Evolutionary conservation across 2,797 vertebrate genomes (phyloP).

Genomic region (Syngnathus acus): DNA sequence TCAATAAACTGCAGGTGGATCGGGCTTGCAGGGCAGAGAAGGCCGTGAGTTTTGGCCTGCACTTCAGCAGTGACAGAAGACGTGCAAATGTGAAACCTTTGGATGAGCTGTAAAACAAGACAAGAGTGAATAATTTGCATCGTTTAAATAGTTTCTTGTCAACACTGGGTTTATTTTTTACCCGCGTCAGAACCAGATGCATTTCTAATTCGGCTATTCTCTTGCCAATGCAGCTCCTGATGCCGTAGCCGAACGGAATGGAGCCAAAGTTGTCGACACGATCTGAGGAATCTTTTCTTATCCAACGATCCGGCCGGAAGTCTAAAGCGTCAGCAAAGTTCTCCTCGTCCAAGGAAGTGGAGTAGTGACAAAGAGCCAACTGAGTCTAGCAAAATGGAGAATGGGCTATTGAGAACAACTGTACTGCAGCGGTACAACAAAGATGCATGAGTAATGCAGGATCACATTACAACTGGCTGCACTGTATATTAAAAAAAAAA

Average conservation of each 20-base stretch:
- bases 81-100: conserved; percentile 75
- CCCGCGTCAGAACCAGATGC: conserved; percentile 81
- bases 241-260: conserved; percentile 87
- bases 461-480: conserved; percentile 41
- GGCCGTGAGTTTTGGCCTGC: conserved; percentile 80
- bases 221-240: conserved; percentile 83
- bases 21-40: conserved; percentile 74
- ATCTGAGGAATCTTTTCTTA: conserved; percentile 75
- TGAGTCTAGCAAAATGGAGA: conserved; percentile 72
- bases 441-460: conserved; percentile 41
- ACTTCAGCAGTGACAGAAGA: conserved; percentile 69
- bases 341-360: conserved; percentile 80
- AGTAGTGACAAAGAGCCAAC: conserved; percentile 86
- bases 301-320: conserved; percentile 83
- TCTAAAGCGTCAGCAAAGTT: conserved; percentile 71
- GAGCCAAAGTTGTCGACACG: conserved; percentile 88
- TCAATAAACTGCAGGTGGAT: conserved; percentile 79
- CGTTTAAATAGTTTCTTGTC: not conserved
- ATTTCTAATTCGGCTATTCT: conserved; percentile 88
- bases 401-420: conserved; percentile 33
- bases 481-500: conserved; percentile 11
- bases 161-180: conserved; percentile 32
- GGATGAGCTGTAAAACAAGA: conserved; percentile 73
- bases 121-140: not conserved
- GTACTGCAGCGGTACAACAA: conserved; percentile 22